A percentile compares a stretch with the other conserved stretches of the same genome.
phyloP scores from a whole-genome alignment of 2,113 vertebrate genomes.

The Tachysurus fulvidraco region DNA sequence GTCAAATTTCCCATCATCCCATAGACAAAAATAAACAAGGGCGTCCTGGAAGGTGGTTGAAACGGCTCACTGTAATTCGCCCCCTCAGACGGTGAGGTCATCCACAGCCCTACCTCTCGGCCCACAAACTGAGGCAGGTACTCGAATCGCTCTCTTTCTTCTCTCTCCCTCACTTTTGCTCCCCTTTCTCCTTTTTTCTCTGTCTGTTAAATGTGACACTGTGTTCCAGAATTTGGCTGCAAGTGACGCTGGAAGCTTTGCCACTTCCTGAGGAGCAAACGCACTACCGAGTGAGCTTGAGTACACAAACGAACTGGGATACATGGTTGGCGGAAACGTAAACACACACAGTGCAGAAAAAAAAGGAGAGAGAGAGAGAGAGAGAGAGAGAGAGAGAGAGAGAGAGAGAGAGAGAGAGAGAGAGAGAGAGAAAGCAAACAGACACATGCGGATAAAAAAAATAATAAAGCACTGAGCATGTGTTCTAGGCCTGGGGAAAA shows the following conservation, averaged over 20 bases:
- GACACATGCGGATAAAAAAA: constrained; percentile 6
- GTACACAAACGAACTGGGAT: constrained; percentile 34
- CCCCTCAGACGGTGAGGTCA: constrained; percentile 62
- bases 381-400: neutral
- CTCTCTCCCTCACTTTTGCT: neutral
- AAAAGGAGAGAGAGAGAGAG: neutral
- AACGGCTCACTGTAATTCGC: constrained; percentile 57
- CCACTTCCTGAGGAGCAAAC: constrained; percentile 50
- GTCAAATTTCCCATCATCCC: constrained; percentile 65
- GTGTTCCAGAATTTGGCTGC: constrained; percentile 55
- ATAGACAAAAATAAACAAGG: constrained; percentile 66
- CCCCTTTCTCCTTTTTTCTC: constrained; percentile 8
- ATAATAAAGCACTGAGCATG: constrained; percentile 13
- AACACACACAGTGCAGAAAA: constrained; percentile 13
- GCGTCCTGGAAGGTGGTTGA: constrained; percentile 61
- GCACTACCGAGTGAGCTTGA: constrained; percentile 15
- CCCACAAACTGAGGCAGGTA: constrained; percentile 49
- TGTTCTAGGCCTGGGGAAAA: neutral
- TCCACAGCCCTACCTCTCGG: constrained; percentile 40
- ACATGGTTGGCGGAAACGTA: constrained; percentile 13
- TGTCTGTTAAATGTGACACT: constrained; percentile 58
- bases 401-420: neutral
- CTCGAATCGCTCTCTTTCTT: constrained; percentile 10
- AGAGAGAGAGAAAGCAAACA: neutral
- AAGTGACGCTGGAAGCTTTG: constrained; percentile 47